A percentile compares a stretch with the other conserved stretches of the same genome.
phyloP scores from a whole-genome alignment of 2,113 vertebrate species.

The Chaetodon trifascialis region DNA sequence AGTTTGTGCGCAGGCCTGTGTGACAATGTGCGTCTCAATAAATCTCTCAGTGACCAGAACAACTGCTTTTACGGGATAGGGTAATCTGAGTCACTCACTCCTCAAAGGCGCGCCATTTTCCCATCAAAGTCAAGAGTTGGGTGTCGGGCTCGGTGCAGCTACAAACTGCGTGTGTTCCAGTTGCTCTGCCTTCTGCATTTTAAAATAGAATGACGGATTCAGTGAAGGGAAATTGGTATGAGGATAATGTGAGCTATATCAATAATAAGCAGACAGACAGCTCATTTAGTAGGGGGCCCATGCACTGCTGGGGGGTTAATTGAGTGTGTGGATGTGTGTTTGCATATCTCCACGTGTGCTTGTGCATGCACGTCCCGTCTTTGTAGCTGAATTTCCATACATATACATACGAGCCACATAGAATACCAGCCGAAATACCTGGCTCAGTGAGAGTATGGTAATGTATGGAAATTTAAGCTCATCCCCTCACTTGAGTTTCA shows the following conservation, averaged over 20 bases:
- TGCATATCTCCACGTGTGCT: constrained; percentile 42
- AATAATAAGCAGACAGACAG: constrained; percentile 42
- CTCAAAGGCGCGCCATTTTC: constrained; percentile 51
- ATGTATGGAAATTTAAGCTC: constrained; percentile 64
- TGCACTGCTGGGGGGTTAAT: constrained; percentile 57
- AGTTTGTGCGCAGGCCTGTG: neutral
- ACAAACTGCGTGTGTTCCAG: constrained; percentile 17
- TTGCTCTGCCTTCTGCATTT: constrained; percentile 30
- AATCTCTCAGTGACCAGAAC: constrained; percentile 32
- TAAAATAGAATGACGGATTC: constrained; percentile 47
- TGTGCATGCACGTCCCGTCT: constrained; percentile 9
- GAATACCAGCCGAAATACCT: constrained; percentile 24
- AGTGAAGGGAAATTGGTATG: constrained; percentile 44
- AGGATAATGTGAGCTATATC: constrained; percentile 51
- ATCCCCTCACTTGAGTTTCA: constrained; percentile 49
- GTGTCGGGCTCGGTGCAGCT: constrained; percentile 18
- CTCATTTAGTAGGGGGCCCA: constrained; percentile 27
- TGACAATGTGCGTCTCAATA: constrained; percentile 17
- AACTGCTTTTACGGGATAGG: constrained; percentile 41
- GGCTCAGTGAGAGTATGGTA: constrained; percentile 51
- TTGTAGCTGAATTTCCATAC: constrained; percentile 46
- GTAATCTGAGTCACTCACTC: constrained; percentile 52
- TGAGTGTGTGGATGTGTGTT: constrained; percentile 52
- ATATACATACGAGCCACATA: constrained; percentile 39
- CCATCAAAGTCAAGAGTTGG: constrained; percentile 37